Conservation (phyloP, 1,140 invertebrate species). For the Aleiodes sp. region DNA sequence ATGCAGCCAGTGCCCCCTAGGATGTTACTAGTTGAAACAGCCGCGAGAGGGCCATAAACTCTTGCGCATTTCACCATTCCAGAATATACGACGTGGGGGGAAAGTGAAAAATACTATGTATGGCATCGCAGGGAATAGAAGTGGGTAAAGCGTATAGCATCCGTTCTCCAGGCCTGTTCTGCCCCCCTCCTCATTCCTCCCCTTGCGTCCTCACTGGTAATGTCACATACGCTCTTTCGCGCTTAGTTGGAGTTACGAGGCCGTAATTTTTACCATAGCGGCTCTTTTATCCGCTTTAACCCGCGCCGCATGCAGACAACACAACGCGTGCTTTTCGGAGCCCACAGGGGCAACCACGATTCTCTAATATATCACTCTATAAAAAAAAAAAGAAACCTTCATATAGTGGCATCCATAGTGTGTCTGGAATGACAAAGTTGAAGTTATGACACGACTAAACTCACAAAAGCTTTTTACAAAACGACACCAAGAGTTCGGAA, state of each 20-base stretch:
- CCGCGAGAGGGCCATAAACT: constrained; percentile 46
- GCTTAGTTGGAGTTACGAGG: constrained; percentile 56
- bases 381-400: not conserved
- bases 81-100: too few relatives aligned
- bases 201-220: too few relatives aligned
- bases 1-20: constrained; percentile 28
- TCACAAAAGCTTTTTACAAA: constrained; percentile 58
- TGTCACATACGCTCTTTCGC: constrained; percentile 57
- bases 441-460: constrained; percentile 52
- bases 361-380: constrained; percentile 5
- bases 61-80: constrained; percentile 1
- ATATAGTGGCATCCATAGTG: not conserved
- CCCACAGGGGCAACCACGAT: not conserved
- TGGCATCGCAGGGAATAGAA: too few relatives aligned
- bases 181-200: constrained; percentile 41
- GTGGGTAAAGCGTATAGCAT: too few relatives aligned
- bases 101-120: too few relatives aligned
- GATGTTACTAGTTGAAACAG: constrained; percentile 32
- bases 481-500: constrained; percentile 42
- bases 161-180: constrained; percentile 22
- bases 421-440: constrained; percentile 50
- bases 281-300: constrained; percentile 45
- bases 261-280: constrained; percentile 48
- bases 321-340: not conserved
- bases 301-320: constrained; percentile 4